These are phyloP conservation scores for Erebia ligea DNA, from an alignment of 2,888 invertebrate species.

Conservation along the genomic window DNA sequence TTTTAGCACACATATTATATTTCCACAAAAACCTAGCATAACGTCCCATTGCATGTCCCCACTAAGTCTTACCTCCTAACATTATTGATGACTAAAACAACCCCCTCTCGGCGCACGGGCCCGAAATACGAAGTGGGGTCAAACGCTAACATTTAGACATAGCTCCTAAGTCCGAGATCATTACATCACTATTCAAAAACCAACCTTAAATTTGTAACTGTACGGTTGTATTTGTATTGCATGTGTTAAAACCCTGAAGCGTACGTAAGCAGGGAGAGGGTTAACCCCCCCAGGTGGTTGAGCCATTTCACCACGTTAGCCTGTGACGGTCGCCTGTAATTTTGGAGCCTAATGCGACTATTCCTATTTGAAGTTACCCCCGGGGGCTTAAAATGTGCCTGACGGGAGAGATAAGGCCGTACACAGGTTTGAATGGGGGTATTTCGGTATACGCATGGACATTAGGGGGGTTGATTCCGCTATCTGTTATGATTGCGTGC, in stretches of 20 bases:
- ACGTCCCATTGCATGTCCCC: slow-evolving; percentile 53
- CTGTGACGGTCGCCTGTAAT: slow-evolving; percentile 82
- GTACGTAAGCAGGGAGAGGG: slow-evolving; percentile 56
- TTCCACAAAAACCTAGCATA: slow-evolving; percentile 16
- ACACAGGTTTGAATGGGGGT: slow-evolving; percentile 38
- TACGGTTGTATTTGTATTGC: slow-evolving; percentile 45
- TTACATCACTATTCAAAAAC: slow-evolving; percentile 34
- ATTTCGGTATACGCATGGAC: slow-evolving; percentile 38
- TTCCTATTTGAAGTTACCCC: slow-evolving; percentile 81
- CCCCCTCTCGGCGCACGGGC: slow-evolving; percentile 60
- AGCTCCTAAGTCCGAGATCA: slow-evolving; percentile 51
- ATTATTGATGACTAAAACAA: slow-evolving; percentile 80
- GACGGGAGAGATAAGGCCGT: slow-evolving; percentile 69
- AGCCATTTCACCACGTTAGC: slow-evolving; percentile 81
- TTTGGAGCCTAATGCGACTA: slow-evolving; percentile 82
- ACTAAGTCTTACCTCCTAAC: slow-evolving; percentile 73
- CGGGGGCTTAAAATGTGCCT: slow-evolving; percentile 74
- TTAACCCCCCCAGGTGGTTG: slow-evolving; percentile 77
- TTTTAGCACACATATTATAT: slow-evolving; percentile 14
- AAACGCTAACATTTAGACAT: slow-evolving; percentile 67
- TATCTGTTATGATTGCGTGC: slow-evolving; percentile 29
- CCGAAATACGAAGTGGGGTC: slow-evolving; percentile 80
- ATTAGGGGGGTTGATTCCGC: slow-evolving; percentile 26
- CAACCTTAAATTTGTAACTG: slow-evolving; percentile 24
- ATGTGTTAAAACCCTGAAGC: slow-evolving; percentile 45